phyloP scores from a whole-genome alignment of 2,113 vertebrate genomes.

The Gobiocypris rarus region DNA sequence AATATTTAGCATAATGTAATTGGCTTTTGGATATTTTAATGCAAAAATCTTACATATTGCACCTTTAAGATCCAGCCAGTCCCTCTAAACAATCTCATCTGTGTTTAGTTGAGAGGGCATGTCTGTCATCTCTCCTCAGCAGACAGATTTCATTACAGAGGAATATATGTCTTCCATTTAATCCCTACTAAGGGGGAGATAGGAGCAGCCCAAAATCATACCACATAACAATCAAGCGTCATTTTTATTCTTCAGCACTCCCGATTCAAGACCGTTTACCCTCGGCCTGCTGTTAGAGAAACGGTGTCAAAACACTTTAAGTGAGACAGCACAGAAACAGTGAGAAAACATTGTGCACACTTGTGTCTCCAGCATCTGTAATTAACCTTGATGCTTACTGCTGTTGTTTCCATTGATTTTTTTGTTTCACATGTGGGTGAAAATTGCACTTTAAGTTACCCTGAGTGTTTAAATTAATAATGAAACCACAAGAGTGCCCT shows the following conservation, averaged over 20 bases:
- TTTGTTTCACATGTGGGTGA: slow-evolving; percentile 83
- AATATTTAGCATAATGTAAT: too few relatives aligned
- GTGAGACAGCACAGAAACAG: slow-evolving; percentile 23
- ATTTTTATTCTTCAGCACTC: slow-evolving; percentile 64
- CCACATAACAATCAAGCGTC: slow-evolving; percentile 51
- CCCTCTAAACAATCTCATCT: slow-evolving; percentile 70
- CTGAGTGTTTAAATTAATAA: slow-evolving; percentile 85
- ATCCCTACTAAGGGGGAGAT: slow-evolving; percentile 58
- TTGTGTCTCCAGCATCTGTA: slow-evolving; percentile 61
- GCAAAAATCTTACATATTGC: too few relatives aligned
- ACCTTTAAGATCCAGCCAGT: slow-evolving; percentile 62
- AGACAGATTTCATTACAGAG: slow-evolving; percentile 76
- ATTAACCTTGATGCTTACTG: slow-evolving; percentile 69
- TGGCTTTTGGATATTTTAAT: too few relatives aligned
- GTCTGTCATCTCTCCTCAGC: slow-evolving; percentile 70
- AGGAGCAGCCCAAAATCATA: slow-evolving; percentile 37
- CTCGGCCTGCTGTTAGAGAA: slow-evolving; percentile 62
- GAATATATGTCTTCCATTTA: slow-evolving; percentile 74
- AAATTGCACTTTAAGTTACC: slow-evolving; percentile 87
- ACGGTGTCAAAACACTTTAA: slow-evolving; percentile 64
- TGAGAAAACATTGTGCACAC: slow-evolving; percentile 45
- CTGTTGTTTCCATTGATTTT: slow-evolving; percentile 84
- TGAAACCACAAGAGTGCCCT: slow-evolving; percentile 82
- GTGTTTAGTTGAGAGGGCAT: slow-evolving; percentile 70
- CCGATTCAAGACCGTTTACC: slow-evolving; percentile 60